Percentiles rank a stretch among this genome's conserved stretches.
These are phyloP conservation scores for Pseudobourletiella spinata DNA, from an alignment of 1,140 invertebrate species.

Conservation along the genomic window DNA sequence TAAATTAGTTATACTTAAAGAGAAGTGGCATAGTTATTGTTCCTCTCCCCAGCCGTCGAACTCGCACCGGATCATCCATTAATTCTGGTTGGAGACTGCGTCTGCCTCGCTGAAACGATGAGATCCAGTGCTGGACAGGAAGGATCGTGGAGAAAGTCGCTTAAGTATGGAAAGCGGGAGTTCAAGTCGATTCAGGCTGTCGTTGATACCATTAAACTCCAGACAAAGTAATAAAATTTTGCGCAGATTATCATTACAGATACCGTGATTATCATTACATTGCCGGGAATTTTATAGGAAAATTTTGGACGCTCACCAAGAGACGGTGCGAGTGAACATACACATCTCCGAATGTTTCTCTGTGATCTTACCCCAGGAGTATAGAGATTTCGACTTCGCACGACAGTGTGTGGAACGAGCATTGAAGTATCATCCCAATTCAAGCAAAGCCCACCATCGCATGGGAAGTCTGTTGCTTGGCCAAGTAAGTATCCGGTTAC, in stretches of 20 bases:
- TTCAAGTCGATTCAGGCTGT: neutral
- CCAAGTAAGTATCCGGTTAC: neutral
- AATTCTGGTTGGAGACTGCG: neutral
- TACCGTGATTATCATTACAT: neutral
- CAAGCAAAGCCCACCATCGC: conserved; percentile 12
- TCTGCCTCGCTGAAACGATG: conserved; percentile 5
- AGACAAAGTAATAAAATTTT: neutral
- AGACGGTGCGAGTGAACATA: conserved; percentile 3
- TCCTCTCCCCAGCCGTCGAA: neutral
- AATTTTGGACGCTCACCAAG: neutral
- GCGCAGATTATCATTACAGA: too few relatives aligned
- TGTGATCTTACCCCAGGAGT: neutral
- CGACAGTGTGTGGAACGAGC: conserved; percentile 1
- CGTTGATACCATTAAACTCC: neutral
- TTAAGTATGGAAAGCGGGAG: neutral
- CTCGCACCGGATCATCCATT: conserved; percentile 6
- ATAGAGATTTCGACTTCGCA: conserved; percentile 5
- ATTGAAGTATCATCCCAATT: neutral
- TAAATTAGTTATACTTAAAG: too few relatives aligned
- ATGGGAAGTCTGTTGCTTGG: neutral
- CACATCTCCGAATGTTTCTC: conserved; percentile 3
- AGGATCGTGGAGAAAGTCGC: neutral
- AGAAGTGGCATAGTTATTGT: too few relatives aligned
- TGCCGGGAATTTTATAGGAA: neutral
- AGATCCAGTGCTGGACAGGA: neutral